Base-by-base conservation (phyloP, 2,113 vertebrate species). In the Mastomys coucha region DNA sequence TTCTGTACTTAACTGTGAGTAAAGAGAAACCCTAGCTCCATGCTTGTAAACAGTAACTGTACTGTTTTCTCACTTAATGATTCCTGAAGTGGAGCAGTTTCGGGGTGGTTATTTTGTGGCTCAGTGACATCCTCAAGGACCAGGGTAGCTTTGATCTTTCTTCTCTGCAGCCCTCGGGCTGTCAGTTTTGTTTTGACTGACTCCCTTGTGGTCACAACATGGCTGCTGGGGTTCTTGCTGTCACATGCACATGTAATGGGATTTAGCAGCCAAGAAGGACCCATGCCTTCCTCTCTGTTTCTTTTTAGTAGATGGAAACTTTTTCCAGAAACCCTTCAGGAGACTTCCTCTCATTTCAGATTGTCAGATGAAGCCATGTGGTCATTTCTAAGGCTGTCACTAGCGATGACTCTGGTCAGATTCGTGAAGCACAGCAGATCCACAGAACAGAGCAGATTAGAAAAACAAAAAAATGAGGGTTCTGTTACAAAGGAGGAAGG, bases 71-170 rank as follows among this genome's bases (percentile, higher is more conserved):
- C 45, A 67, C 84, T 96, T 86, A 91, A 53, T 31, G 56, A 93
- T 96, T 97, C 88, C 95, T 95, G 84, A 94, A 94, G 56, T 36
- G 58, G 93, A 80, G 51, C 80, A 58, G 42, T 95, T 93, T 95
- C 70, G 45, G 89, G 36, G 89, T 89, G 82, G 39, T 69, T 73
- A 78, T 86, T 94, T 91, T 58, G 89, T 73, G 78, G 65, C 69
- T 91, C n/a, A 13, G 20, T 19, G 69, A 91, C 85, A 91, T 65
- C 75, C 49, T 80, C 45, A 49, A 91, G 89, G 77, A 91, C 65
- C 33, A 51, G 39, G 4, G 51, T 49, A 77, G 63, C 93, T 96
- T 91, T 94, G 87, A 72, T 93, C 63, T 82, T 85, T 90, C 56
- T n/a, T 89, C 16, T 93, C 75, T 85, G 88, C 6, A 19, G 2